Evolutionary conservation across 2,113 vertebrate genomes (phyloP).

Genomic region (Silurus meridionalis): DNA sequence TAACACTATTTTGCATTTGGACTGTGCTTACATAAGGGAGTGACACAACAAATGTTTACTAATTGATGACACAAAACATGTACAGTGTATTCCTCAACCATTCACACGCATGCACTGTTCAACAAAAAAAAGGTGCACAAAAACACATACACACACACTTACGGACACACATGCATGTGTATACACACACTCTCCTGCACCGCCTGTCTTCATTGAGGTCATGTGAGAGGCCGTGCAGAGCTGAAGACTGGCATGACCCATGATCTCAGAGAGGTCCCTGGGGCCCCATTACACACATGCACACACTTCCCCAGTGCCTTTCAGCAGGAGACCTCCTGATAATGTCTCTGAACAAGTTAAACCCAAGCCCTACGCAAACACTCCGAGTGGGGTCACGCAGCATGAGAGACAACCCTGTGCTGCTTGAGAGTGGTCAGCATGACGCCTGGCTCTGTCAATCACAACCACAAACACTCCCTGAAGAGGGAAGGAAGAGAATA

Average conservation of each 20-base stretch:
- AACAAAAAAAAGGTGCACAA: background rate
- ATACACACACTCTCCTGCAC: conserved; percentile 35
- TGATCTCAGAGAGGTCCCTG: conserved; percentile 56
- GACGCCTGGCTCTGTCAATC: conserved; percentile 67
- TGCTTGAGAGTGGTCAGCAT: conserved; percentile 50
- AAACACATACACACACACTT: background rate
- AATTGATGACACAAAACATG: background rate
- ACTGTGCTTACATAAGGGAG: background rate
- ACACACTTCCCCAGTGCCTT: conserved; percentile 59
- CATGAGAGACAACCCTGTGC: conserved; percentile 26
- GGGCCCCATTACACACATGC: conserved; percentile 64
- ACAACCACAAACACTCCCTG: conserved; percentile 29
- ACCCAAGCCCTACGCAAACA: conserved; percentile 51
- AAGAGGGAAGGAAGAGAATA: background rate
- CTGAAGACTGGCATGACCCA: conserved; percentile 54
- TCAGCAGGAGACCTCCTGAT: conserved; percentile 51
- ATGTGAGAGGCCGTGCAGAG: conserved; percentile 50
- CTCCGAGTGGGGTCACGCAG: conserved; percentile 39
- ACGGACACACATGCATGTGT: background rate
- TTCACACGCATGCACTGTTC: background rate
- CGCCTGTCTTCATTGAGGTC: conserved; percentile 39
- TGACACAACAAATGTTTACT: background rate
- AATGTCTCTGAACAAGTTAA: conserved; percentile 45
- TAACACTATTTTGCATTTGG: background rate
- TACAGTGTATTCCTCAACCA: conserved; percentile 15